Percentiles rank a stretch among this genome's conserved stretches.
Evolutionary conservation across 2,113 vertebrate genomes (phyloP).

Genomic region (Hemibates koningsi): DNA sequence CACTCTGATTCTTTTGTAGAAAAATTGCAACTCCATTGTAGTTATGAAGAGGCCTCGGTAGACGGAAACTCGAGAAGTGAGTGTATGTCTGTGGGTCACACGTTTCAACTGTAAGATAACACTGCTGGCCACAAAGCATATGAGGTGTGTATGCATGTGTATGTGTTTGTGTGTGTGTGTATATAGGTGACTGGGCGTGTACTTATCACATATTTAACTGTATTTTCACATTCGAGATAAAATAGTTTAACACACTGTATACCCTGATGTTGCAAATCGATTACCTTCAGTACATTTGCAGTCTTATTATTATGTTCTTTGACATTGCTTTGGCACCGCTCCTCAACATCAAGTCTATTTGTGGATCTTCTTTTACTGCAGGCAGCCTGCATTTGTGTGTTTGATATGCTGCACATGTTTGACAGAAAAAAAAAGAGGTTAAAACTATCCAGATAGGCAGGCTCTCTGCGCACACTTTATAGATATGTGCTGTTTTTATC

Average conservation of each 20-base stretch:
- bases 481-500: constrained; percentile 67
- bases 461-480: constrained; percentile 50
- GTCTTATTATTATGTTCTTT: constrained; percentile 13
- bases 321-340: constrained; percentile 23
- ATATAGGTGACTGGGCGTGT: neutral
- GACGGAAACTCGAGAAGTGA: neutral
- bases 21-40: neutral
- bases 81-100: neutral
- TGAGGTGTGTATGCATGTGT: neutral
- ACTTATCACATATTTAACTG: constrained; percentile 20
- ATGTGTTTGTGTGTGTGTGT: neutral
- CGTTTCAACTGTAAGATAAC: constrained; percentile 15
- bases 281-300: neutral
- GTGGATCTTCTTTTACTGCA: constrained; percentile 28
- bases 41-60: neutral
- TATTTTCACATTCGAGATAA: neutral
- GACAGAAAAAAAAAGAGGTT: constrained; percentile 41
- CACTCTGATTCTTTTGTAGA: neutral
- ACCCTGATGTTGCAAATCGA: neutral
- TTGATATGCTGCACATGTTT: constrained; percentile 48
- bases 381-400: constrained; percentile 20
- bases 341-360: constrained; percentile 39
- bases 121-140: neutral
- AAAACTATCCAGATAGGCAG: constrained; percentile 38
- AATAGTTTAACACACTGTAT: neutral